Evolutionary conservation across 2,797 vertebrate genomes (phyloP), one percentile per base, ranked within the genome.

Genomic region (Hyperoplus immaculatus): DNA sequence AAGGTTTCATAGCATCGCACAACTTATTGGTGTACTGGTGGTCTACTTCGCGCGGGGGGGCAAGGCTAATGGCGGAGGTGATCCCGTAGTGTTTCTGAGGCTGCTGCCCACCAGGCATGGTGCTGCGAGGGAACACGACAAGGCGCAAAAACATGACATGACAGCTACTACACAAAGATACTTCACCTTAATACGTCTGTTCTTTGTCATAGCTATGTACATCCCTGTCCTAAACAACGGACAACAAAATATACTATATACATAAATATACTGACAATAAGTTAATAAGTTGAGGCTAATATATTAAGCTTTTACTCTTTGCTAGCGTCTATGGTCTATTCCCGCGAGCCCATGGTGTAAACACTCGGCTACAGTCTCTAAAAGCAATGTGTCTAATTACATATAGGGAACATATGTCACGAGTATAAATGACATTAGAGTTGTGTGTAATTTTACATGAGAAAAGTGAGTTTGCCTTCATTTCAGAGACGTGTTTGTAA

Each of bases 21-120:
- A 99, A 94, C 76, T 96, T 98, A 86, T 96, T 95, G 50, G 97
- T 98, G 80, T 97, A 96, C 87, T 97, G 89, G 81, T 95, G 94
- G 92, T 99, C 98, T 68, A 96, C 94, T 67, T 97, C 96, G 83
- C 96, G 93, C 47, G 98, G 97, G 87, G 95, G 93, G 62, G 97
- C 97, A 78, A 97, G 94, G 88, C 97, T 99, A 82, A 99, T 97
- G 46, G 98, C 96, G 78, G 97, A 97, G 9, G 97, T 97, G 90
- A 99, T 95, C 82, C 97, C 98, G 92, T 97, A 98, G 82, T 96
- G 96, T 89, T 95, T 97, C 91, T 94, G 97, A 83, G 95, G 92
- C 94, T 95, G 95, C 91, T 95, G 95, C 93, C 95, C 96, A 81
- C 96, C 95, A 92, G 95, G 94, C 94, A 93, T 93, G 77, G 91